Conservation (phyloP, 2,888 invertebrate species). For the Drosophila buzzatii region DNA sequence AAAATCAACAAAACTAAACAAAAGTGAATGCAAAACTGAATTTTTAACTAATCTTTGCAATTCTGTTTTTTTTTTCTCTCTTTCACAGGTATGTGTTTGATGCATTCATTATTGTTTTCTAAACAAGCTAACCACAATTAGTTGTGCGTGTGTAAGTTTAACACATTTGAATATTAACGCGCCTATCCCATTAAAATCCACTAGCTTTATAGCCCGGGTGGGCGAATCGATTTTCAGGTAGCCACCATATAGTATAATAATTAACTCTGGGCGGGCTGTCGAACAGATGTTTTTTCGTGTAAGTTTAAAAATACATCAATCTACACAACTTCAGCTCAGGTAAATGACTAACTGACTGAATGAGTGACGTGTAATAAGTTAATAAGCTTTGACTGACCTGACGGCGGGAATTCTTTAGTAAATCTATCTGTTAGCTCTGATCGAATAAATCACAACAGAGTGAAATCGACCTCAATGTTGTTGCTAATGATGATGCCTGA, state of each 20-base stretch:
- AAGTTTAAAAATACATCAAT: slow-evolving; percentile 45
- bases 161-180: slow-evolving; percentile 42
- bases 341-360: neutral
- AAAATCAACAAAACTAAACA: neutral
- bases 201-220: slow-evolving; percentile 21
- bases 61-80: slow-evolving; percentile 27
- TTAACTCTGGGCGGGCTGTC: slow-evolving; percentile 16
- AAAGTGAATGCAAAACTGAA: slow-evolving; percentile 2
- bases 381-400: slow-evolving; percentile 14
- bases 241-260: slow-evolving; percentile 13
- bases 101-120: slow-evolving; percentile 46
- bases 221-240: slow-evolving; percentile 47
- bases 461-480: slow-evolving; percentile 45
- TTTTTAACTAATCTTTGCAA: slow-evolving; percentile 24
- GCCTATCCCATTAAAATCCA: slow-evolving; percentile 24
- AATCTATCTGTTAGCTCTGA: slow-evolving; percentile 6
- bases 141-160: slow-evolving; percentile 51
- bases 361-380: slow-evolving; percentile 35
- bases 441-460: slow-evolving; percentile 16
- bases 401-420: neutral
- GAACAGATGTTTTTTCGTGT: slow-evolving; percentile 46
- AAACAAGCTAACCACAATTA: slow-evolving; percentile 25
- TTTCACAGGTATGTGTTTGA: slow-evolving; percentile 67
- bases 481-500: slow-evolving; percentile 26
- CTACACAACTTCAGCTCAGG: neutral